These are phyloP conservation scores for Tricholaema leucomelas DNA, from an alignment of 2,113 vertebrate species.

Conservation along the genomic window DNA sequence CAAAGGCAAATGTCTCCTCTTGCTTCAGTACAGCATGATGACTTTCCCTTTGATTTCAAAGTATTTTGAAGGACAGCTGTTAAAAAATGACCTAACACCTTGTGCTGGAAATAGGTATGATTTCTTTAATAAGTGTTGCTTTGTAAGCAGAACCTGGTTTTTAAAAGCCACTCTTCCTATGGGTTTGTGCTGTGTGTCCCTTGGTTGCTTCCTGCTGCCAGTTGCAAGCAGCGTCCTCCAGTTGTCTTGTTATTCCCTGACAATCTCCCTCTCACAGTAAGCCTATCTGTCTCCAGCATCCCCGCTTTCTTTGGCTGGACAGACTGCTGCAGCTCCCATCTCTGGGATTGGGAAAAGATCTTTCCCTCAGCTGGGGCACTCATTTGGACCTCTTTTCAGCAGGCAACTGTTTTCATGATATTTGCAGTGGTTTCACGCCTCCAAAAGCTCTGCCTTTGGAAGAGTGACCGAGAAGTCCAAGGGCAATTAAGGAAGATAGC, in stretches of 20 bases:
- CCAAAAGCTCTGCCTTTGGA: neutral
- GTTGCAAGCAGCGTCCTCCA: neutral
- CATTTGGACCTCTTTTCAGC: conserved; percentile 14
- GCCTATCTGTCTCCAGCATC: conserved; percentile 34
- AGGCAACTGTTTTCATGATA: neutral
- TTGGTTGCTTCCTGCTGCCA: neutral
- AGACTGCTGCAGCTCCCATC: conserved; percentile 42
- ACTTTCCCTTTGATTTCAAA: neutral
- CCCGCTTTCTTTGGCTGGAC: conserved; percentile 43
- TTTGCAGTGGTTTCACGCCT: neutral
- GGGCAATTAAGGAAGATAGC: neutral
- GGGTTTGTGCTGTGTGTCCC: neutral
- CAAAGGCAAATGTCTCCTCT: neutral
- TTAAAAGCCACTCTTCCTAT: neutral
- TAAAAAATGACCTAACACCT: neutral
- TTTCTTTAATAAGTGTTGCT: neutral
- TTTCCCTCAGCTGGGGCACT: conserved; percentile 19
- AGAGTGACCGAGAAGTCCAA: neutral
- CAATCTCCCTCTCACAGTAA: conserved; percentile 21
- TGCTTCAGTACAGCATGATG: neutral
- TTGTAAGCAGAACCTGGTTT: neutral
- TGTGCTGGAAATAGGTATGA: neutral
- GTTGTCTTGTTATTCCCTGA: neutral
- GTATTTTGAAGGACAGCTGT: neutral
- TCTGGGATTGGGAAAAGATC: conserved; percentile 21